A percentile compares a stretch with the other conserved stretches of the same genome.
Evolutionary conservation across 2,113 vertebrate species (phyloP).

Genomic region (Montifringilla adamsi): DNA sequence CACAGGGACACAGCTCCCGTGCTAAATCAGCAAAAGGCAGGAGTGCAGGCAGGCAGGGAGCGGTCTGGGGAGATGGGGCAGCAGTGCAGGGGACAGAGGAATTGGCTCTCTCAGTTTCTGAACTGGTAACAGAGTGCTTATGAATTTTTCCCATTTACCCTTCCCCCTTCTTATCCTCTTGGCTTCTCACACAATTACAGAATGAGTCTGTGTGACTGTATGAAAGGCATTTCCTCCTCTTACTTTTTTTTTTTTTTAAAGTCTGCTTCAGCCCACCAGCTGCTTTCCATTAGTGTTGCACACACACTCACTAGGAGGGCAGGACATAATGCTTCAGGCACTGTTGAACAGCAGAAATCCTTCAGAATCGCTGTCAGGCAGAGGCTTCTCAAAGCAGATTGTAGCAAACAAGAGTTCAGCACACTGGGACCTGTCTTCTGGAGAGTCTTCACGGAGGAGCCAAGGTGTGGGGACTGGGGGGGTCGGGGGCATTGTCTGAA

Average conservation of each 20-base stretch:
- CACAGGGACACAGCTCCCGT: neutral
- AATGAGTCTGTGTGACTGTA: slow-evolving; percentile 59
- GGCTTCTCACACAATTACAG: slow-evolving; percentile 66
- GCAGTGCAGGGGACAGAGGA: neutral
- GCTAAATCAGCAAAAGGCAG: neutral
- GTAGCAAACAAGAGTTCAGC: neutral
- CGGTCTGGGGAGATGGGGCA: neutral
- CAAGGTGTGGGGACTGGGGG: neutral
- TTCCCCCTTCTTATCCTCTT: slow-evolving; percentile 59
- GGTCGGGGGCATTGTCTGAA: neutral
- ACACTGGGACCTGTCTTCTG: neutral
- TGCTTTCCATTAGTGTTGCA: slow-evolving; percentile 67
- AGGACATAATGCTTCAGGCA: slow-evolving; percentile 7
- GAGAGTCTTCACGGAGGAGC: neutral
- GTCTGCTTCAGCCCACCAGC: slow-evolving; percentile 50
- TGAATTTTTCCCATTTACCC: slow-evolving; percentile 26
- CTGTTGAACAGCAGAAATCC: slow-evolving; percentile 13
- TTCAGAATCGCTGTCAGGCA: neutral
- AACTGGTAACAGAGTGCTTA: neutral
- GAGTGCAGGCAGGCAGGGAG: neutral
- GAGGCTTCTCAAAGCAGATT: neutral
- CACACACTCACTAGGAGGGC: slow-evolving; percentile 27
- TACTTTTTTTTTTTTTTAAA: slow-evolving; percentile 11
- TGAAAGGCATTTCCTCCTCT: slow-evolving; percentile 73
- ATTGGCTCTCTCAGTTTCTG: neutral